Conservation (phyloP, 2,888 invertebrate species). For the Thereva nobilitata region DNA sequence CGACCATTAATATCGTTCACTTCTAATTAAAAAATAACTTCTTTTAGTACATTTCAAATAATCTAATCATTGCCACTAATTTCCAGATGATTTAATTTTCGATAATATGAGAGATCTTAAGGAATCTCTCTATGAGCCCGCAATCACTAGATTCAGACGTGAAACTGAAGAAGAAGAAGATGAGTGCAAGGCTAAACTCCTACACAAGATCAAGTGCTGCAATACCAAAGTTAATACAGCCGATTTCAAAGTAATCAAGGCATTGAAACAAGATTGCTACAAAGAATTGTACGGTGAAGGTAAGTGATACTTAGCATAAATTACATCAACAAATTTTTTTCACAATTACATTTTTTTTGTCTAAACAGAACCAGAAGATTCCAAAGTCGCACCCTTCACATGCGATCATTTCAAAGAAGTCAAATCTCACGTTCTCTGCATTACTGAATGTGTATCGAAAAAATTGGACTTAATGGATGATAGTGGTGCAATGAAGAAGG, state of each 20-base stretch:
- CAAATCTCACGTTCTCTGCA: constrained; percentile 45
- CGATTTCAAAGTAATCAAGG: constrained; percentile 38
- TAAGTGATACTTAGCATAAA: constrained; percentile 36
- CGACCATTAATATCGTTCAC: no score
- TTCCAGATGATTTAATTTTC: constrained; percentile 46
- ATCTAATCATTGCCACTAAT: not conserved
- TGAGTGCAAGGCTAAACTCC: constrained; percentile 38
- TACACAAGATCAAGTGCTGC: constrained; percentile 45
- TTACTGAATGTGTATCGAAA: constrained; percentile 46
- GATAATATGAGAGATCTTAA: constrained; percentile 43
- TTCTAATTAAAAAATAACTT: no score
- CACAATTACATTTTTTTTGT: not conserved
- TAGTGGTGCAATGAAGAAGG: constrained; percentile 45
- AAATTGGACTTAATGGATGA: constrained; percentile 44
- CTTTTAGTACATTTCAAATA: no score
- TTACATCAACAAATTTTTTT: not conserved
- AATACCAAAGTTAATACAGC: constrained; percentile 42
- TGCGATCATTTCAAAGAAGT: constrained; percentile 45
- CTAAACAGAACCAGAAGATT: constrained; percentile 37
- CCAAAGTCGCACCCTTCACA: constrained; percentile 46
- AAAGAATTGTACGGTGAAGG: constrained; percentile 43
- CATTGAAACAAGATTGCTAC: constrained; percentile 44
- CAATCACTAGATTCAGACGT: constrained; percentile 39
- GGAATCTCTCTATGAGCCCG: constrained; percentile 39
- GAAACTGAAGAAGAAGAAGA: constrained; percentile 38